Evolutionary conservation across 2,888 invertebrate species (phyloP), one percentile per base, ranked within the genome.

Genomic region (Caprella mutica): DNA sequence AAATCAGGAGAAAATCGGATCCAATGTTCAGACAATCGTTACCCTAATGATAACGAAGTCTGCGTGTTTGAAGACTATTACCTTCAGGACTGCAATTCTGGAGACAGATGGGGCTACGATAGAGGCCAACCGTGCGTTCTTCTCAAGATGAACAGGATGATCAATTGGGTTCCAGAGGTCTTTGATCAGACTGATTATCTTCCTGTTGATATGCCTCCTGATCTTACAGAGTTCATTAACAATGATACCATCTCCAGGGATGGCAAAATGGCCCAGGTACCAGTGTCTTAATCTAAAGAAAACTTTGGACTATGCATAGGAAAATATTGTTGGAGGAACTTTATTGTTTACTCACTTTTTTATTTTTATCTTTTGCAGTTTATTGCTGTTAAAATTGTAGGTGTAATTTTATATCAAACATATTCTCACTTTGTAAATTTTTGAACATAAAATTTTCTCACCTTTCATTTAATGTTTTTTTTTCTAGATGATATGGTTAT

Each of bases 71-170:
- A 86, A 46, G 75, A 86, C 52, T 75, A 78, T 53, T 75, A 78
- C 56, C 86, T 88, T 77, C 68, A 70, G 52, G 83, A 84, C 50
- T 96, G 94, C 76, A 82, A 83, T 61, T 76, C 80, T 58, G 78
- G 79, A 30, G 81, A 85, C 67, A 80, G 84, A 69, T 98, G 85
- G 75, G 93, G 92, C 71, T 97, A 85, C 75, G 82, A 83, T 66
- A 79, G 80, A 67, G 86, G 85, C 59, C 84, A 74, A 57, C 97
- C 97, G n/a, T 98, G 98, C 74, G 86, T 98, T 72, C 85, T 96
- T 76, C 81, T 98, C 67, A 97, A 97, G 74, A 78, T 98, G 68
- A 98, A 98, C 75, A 92, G 87, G 89, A 92, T 93, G 70, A 92
- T 82, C 75, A 85, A 85, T 70, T 94, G 93, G 92, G 70, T 75